Evolutionary conservation across 2,888 invertebrate species (phyloP), one percentile per base, ranked within the genome.

Genomic region (Drosophila nigricruria): DNA sequence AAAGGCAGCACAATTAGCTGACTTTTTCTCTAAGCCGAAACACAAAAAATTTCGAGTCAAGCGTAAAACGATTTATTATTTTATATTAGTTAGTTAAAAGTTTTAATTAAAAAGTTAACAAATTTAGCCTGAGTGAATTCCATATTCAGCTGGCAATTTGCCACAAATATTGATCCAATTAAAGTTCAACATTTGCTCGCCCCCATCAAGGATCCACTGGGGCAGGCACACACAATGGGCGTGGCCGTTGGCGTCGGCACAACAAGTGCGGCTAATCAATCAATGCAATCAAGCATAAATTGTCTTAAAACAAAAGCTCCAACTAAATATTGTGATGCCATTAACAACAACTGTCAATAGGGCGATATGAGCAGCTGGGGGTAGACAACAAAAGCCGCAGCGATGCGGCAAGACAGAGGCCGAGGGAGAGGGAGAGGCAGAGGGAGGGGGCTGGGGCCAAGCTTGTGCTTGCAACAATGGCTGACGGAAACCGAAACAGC

Each of bases 231-330:
- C 20, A 42, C 25, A 49, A 25, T 23, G 23, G 50, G 42, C 56
- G 52, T 65, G 60, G 42, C 38, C 38, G 38, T n/a, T n/a, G n/a
- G 42, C 20, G 54, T n/a, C 27, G 14, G 38, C 42, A 70, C 62
- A 80, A 86, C 83, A 82, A 90, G 83, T 86, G 90, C 70, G 80
- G 83, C 77, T 87, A 89, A 87, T 87, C 87, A 90, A 90, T 90
- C 90, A 87, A 81, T 77, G 89, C 89, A 87, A 90, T 87, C 87
- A 86, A 78, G 77, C 90, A 88, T 89, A 82, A 90, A 90, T 89
- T 88, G 85, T 90, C 85, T 78, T 84, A 71, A 77, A 88, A 88
- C 90, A 88, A 89, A 89, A 84, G 79, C 79, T 61, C 57, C 53
- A 56, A 73, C 82, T 88, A 87, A 89, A 81, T 79, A 87, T 90